Evolutionary conservation across 2,797 vertebrate species (phyloP).

Genomic region (Catamblyrhynchus diadema): DNA sequence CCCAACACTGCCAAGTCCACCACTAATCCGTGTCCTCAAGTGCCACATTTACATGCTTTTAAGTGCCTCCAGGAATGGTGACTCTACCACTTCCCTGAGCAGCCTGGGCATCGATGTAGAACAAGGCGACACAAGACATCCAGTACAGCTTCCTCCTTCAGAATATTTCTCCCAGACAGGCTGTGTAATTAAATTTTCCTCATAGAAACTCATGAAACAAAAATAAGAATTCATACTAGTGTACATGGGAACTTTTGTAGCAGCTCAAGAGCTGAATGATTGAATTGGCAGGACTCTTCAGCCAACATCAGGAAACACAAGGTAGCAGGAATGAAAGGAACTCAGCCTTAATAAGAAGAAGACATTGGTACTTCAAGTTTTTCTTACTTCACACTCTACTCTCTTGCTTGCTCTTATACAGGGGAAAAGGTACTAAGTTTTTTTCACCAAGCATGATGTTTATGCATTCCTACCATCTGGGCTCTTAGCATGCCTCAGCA

Average conservation of each 20-base stretch:
- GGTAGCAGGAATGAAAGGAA: background rate
- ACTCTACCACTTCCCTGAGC: background rate
- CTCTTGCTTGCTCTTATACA: background rate
- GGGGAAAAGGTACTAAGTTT: background rate
- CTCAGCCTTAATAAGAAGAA: background rate
- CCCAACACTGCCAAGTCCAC: background rate
- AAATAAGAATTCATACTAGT: background rate
- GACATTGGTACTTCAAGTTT: background rate
- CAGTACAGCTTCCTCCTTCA: background rate
- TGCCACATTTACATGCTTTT: background rate
- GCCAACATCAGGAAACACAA: background rate
- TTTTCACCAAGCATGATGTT: background rate
- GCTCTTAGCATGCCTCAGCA: background rate
- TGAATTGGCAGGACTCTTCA: background rate
- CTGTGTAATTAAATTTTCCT: background rate
- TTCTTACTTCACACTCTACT: background rate
- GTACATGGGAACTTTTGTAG: background rate
- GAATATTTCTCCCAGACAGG: background rate
- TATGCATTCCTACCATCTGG: background rate
- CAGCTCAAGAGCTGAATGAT: background rate
- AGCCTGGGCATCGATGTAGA: background rate
- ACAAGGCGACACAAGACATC: background rate
- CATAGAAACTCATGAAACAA: background rate
- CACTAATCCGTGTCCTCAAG: background rate
- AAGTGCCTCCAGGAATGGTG: background rate